Evolutionary conservation across 2,797 vertebrate species (phyloP).

Genomic region (Spheniscus humboldti): DNA sequence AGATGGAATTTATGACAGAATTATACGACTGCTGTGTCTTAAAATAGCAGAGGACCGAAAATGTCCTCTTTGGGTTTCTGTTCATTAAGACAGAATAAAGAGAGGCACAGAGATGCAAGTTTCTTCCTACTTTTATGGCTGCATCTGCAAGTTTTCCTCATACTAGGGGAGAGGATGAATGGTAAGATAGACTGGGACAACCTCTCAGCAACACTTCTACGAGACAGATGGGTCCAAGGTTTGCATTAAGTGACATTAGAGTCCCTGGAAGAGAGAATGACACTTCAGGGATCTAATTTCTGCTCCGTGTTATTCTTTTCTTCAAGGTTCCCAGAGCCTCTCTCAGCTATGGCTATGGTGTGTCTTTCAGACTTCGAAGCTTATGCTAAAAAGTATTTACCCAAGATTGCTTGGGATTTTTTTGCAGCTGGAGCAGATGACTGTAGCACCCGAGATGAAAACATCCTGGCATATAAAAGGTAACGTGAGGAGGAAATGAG

Average conservation of each 20-base stretch:
- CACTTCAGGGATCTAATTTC: background rate
- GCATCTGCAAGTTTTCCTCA: background rate
- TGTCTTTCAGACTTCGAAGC: conserved; percentile 90
- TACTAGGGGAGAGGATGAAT: background rate
- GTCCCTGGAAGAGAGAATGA: background rate
- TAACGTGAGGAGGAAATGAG: conserved; percentile 38
- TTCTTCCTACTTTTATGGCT: background rate
- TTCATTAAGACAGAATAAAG: background rate
- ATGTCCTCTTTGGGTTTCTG: background rate
- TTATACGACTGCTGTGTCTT: background rate
- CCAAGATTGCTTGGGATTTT: conserved; percentile 90
- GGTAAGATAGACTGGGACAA: background rate
- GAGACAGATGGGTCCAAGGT: background rate
- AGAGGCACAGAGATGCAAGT: background rate
- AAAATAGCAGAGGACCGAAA: background rate
- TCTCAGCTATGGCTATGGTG: conserved; percentile 83
- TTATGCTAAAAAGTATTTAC: conserved; percentile 84
- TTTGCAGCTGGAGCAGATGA: conserved; percentile 90
- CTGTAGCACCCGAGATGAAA: conserved; percentile 86
- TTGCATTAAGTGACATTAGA: background rate
- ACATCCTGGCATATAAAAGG: conserved; percentile 88
- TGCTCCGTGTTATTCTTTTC: background rate
- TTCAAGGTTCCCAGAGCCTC: background rate
- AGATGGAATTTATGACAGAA: background rate
- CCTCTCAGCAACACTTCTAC: background rate